Percentiles rank a stretch among this genome's conserved stretches.
phyloP scores from a whole-genome alignment of 2,113 vertebrate genomes.

The Toxotes chatareus region DNA sequence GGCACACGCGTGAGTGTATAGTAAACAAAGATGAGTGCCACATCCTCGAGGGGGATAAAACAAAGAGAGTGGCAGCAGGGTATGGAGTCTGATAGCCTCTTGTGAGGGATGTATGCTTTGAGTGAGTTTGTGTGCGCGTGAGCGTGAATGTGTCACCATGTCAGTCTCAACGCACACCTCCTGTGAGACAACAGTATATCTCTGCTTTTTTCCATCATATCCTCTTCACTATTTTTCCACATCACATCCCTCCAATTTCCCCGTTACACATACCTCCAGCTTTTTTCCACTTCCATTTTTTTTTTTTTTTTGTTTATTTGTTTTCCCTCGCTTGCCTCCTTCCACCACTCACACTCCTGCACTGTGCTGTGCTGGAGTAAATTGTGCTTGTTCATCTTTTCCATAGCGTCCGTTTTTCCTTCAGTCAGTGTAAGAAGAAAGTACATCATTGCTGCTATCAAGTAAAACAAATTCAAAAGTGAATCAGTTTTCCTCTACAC shows the following conservation, averaged over 20 bases:
- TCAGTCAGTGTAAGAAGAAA: constrained; percentile 20
- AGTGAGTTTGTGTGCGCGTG: neutral
- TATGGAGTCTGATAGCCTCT: constrained; percentile 53
- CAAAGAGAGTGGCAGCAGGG: constrained; percentile 52
- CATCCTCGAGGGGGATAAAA: constrained; percentile 61
- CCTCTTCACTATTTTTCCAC: constrained; percentile 44
- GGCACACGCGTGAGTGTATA: constrained; percentile 31
- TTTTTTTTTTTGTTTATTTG: neutral
- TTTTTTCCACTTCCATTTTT: constrained; percentile 24
- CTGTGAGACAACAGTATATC: constrained; percentile 41
- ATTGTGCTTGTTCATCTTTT: constrained; percentile 34
- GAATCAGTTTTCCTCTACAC: constrained; percentile 20
- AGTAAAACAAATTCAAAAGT: constrained; percentile 25
- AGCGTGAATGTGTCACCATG: neutral
- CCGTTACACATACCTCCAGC: constrained; percentile 5
- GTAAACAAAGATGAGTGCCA: constrained; percentile 69
- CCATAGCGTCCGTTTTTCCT: neutral
- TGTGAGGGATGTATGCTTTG: constrained; percentile 38
- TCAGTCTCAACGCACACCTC: constrained; percentile 37
- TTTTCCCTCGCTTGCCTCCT: constrained; percentile 7
- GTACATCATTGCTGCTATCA: constrained; percentile 12
- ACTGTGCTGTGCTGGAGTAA: neutral
- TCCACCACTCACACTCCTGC: constrained; percentile 1
- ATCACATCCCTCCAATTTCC: constrained; percentile 51
- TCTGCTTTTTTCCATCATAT: constrained; percentile 37